phyloP scores from a whole-genome alignment of 2,888 invertebrate genomes.

The Aleiodes alternator region DNA sequence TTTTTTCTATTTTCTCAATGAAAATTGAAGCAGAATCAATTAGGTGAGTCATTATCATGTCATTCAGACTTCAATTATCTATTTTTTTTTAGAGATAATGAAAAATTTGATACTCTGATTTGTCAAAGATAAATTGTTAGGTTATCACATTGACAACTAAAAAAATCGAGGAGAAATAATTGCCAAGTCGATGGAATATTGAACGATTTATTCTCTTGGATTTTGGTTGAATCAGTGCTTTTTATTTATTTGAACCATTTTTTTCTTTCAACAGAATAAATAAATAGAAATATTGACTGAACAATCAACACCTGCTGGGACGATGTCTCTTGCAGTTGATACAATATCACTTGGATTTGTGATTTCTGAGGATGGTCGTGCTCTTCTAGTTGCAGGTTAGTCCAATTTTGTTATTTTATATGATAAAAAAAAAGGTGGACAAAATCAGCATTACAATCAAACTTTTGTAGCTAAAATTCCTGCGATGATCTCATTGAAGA shows the following conservation, averaged over 20 bases:
- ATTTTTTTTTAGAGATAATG: not conserved
- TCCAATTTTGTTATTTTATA: not conserved
- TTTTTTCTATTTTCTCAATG: not conserved
- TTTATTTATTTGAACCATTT: too few relatives aligned
- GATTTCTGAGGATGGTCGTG: conserved; percentile 67
- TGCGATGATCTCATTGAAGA: too few relatives aligned
- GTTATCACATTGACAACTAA: too few relatives aligned
- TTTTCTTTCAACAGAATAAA: conserved; percentile 9
- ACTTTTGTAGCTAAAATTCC: too few relatives aligned
- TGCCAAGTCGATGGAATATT: too few relatives aligned
- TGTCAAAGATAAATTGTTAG: too few relatives aligned
- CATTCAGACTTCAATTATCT: not conserved
- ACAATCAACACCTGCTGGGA: conserved; percentile 48
- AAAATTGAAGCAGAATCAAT: not conserved
- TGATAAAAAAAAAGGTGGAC: too few relatives aligned
- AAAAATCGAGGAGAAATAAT: too few relatives aligned
- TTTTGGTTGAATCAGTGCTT: too few relatives aligned
- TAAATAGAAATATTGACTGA: conserved; percentile 54
- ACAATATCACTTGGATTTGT: conserved; percentile 65
- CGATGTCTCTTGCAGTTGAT: conserved; percentile 47
- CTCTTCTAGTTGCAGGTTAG: conserved; percentile 65
- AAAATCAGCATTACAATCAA: too few relatives aligned
- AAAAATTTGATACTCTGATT: not conserved
- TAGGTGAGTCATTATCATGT: conserved; percentile 1
- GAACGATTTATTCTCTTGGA: too few relatives aligned